These are phyloP conservation scores for Periphyllus acericola DNA, from an alignment of 2,888 invertebrate genomes.

Conservation along the genomic window DNA sequence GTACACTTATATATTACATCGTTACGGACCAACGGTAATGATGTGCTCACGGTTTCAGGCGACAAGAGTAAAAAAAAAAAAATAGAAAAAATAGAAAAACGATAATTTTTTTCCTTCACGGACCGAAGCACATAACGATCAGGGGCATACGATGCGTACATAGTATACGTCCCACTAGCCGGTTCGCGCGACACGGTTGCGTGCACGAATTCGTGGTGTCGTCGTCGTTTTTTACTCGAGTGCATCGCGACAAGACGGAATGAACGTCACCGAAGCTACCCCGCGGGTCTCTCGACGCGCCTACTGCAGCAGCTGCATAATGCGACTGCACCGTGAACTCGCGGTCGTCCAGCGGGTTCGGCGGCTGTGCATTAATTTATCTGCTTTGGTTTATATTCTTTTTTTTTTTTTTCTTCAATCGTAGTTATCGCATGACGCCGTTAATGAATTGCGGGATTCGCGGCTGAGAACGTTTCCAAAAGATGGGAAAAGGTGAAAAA, in stretches of 20 bases:
- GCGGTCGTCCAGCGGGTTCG: too few species aligned
- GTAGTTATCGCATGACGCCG: neutral
- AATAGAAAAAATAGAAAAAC: neutral
- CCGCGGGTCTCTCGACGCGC: neutral
- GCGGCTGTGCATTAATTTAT: neutral
- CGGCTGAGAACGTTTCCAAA: slow-evolving; percentile 18
- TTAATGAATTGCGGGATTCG: slow-evolving; percentile 23
- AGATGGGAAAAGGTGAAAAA: neutral
- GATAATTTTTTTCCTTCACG: slow-evolving; percentile 11
- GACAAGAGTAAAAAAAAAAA: neutral
- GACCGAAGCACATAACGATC: slow-evolving; percentile 40
- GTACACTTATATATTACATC: neutral
- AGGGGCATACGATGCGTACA: neutral
- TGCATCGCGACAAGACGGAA: too few species aligned
- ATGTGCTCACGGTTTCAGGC: neutral
- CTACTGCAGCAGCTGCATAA: neutral
- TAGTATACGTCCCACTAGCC: neutral
- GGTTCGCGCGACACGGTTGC: slow-evolving; percentile 28
- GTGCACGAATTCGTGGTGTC: neutral
- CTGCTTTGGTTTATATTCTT: neutral
- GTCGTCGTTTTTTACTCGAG: too few species aligned
- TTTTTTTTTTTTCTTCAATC: neutral
- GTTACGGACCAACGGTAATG: slow-evolving; percentile 16
- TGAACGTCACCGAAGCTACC: too few species aligned
- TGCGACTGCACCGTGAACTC: too few species aligned